Evolutionary conservation across 2,888 invertebrate genomes (phyloP), one percentile per base, ranked within the genome.

Genomic region (Pristionchus entomophagus): DNA sequence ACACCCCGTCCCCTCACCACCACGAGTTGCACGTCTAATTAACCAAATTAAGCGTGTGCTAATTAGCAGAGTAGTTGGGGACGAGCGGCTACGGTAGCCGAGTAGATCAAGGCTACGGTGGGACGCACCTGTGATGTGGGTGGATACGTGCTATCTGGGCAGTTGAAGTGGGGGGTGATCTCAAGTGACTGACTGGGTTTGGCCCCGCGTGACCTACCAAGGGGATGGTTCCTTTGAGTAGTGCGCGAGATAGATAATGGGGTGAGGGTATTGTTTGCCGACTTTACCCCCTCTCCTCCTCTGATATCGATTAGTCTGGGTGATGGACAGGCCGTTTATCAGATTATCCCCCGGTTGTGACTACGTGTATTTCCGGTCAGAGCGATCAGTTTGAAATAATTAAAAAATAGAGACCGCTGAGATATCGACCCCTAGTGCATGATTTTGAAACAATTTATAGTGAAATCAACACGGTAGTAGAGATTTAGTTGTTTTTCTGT

Each of bases 1-100:
- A 80, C 49, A 53, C 51, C 51, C 32, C 19, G 32, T 17, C 6
- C 41, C 41, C 3, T 19, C 38, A 49, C 29, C 14, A 32, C 26
- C n/a, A n/a, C n/a, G n/a, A n/a, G n/a, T n/a, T 41, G 77, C 77
- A 45, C 80, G 80, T n/a, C 49, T 80, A 80, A 80, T 51, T 49
- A 80, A 32, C 53, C 32, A 41, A 80, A 80, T 49, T 41, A 49
- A 49, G 77, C 45, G 77, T 45, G 45, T 77, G 32, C 53, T 49
- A 80, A 80, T 80, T 53, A 35, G 80, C 32, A 73, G 73, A 41
- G 38, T 0, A 14, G n/a, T n/a, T n/a, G 10, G 65, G 35, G 65
- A 35, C 38, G 26, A 73, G 41, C 22, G 73, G n/a, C 73, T 38
- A 62, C 56, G 56, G 29, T 35, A 35, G 12, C 12, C 56, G 56